Base-by-base conservation (phyloP, 2,113 vertebrate species). In the Melanerpes formicivorus region DNA sequence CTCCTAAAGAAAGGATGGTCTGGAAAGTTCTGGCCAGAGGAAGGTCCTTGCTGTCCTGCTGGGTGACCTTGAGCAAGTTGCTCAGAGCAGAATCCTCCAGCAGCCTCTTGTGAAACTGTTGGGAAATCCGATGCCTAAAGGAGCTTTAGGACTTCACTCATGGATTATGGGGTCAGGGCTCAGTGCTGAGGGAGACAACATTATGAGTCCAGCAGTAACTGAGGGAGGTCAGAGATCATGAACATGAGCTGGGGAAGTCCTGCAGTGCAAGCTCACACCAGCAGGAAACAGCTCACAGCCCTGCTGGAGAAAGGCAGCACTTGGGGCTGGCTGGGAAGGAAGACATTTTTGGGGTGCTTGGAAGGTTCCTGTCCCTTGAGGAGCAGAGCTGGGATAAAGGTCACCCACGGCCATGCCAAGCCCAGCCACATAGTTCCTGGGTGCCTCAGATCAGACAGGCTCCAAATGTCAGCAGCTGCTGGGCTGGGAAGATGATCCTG, bases 391-490 rank as follows among this genome's bases (percentile, higher is more conserved):
- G 73, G 89, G 82, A 63, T 73, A 91, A 95, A 95, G 93, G 96
- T 94, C 95, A 90, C 25, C 66, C 3, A 0, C 0, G 46, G 85
- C 88, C 82, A 56, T 85, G 87, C 87, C 90, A 92, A 93, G 18
- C 34, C 30, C 65, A 59, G 32, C 73, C 32, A 5, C 27, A 25
- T 66, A 85, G 76, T 56, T 90, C 79, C 34, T 78, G 80, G 59
- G 48, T 67, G 78, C 34, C 64, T 87, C 66, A 67, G 44, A 83
- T 59, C 59, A 74, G 84, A 22, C 85, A 71, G 64, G n/a, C 52
- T 83, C 83, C 91, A 97, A 97, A 97, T 95, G 93, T 96, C 96
- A 96, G 91, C 95, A 96, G 94, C 94, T 96, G 95, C 96, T 96
- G 90, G 87, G 67, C 77, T 0, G 44, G 92, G 90, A 96, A 97